These are phyloP conservation scores for Stegostoma tigrinum DNA, from an alignment of 2,113 vertebrate species.

Conservation along the genomic window DNA sequence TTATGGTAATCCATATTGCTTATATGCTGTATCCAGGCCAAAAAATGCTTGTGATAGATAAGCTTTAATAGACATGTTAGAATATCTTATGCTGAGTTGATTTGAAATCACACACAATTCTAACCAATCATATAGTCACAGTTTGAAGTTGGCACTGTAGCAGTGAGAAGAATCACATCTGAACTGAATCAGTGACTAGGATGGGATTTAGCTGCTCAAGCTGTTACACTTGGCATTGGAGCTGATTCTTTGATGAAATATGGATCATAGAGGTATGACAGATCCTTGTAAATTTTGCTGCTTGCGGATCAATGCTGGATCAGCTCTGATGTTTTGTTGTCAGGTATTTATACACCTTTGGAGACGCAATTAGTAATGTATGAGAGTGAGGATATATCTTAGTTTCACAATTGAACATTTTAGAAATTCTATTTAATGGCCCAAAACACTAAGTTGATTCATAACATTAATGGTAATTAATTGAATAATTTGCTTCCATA, in stretches of 20 bases:
- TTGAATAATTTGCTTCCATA: neutral
- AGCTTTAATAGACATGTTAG: conserved; percentile 18
- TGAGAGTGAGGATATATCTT: neutral
- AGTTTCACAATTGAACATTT: neutral
- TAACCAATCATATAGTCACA: neutral
- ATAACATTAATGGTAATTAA: neutral
- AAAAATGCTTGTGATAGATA: neutral
- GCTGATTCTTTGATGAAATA: neutral
- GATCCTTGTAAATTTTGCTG: neutral
- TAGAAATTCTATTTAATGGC: neutral
- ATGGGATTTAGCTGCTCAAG: conserved; percentile 17
- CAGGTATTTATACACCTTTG: neutral
- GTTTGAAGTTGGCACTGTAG: neutral
- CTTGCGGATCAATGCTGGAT: neutral
- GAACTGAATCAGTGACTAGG: neutral
- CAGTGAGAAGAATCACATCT: neutral
- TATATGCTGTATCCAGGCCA: neutral
- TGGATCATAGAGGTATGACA: neutral
- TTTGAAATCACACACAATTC: neutral
- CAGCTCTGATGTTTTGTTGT: conserved; percentile 14
- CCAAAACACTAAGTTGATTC: neutral
- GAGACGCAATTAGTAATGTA: neutral
- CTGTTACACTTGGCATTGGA: conserved; percentile 24
- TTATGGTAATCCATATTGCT: neutral
- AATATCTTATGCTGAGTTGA: neutral